Conservation (phyloP, 1,140 invertebrate genomes). For the Cardiocondyla obscurior region DNA sequence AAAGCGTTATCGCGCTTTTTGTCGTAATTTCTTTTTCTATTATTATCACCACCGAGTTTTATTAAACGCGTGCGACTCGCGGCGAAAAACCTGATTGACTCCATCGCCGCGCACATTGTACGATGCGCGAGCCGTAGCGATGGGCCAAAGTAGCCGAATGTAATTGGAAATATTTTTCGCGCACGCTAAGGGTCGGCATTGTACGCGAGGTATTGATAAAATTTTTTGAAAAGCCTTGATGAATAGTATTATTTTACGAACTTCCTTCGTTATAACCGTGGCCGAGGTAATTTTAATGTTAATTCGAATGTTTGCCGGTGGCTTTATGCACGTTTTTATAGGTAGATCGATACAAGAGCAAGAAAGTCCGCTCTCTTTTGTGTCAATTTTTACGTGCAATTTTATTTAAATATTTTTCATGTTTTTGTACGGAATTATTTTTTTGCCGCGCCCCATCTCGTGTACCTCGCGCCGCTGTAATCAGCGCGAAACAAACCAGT, state of each 20-base stretch:
- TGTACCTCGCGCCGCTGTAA: background rate
- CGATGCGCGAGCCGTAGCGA: background rate
- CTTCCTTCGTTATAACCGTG: slow-evolving; percentile 7
- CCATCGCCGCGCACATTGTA: background rate
- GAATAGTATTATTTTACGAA: slow-evolving; percentile 26
- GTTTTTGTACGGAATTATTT: background rate
- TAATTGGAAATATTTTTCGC: slow-evolving; percentile 26
- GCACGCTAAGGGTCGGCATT: background rate
- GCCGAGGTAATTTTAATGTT: background rate
- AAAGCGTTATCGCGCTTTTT: background rate
- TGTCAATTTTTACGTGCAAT: too few relatives aligned
- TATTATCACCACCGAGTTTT: background rate
- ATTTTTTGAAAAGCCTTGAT: background rate
- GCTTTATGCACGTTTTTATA: background rate
- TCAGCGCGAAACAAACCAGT: background rate
- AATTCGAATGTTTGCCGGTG: background rate
- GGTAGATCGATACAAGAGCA: background rate
- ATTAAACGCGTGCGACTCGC: background rate
- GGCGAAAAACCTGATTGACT: background rate
- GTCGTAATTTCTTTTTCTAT: slow-evolving; percentile 3
- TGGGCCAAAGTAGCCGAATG: slow-evolving; percentile 1
- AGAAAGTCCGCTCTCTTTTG: background rate
- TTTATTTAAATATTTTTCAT: background rate
- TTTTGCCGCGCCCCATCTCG: background rate
- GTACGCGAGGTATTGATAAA: slow-evolving; percentile 5